These are phyloP conservation scores for Oreochromis spilurus DNA, from an alignment of 2,113 vertebrate genomes.

Conservation along the genomic window DNA sequence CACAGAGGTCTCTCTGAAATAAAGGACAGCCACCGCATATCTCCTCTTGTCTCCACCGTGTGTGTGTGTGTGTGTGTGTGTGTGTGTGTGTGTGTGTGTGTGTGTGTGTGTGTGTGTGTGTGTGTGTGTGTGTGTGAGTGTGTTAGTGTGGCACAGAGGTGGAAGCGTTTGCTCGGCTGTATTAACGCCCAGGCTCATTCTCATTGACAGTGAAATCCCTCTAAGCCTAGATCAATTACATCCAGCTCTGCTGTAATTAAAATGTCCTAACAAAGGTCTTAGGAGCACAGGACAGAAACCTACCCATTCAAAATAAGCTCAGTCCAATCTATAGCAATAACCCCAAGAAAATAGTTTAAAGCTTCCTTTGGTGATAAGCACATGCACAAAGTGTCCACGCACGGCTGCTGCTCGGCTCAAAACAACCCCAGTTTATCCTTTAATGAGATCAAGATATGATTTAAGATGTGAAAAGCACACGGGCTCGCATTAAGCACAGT, in stretches of 20 bases:
- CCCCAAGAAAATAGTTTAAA: slow-evolving; percentile 26
- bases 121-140: background rate
- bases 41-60: background rate
- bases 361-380: slow-evolving; percentile 9
- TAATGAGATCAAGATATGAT: slow-evolving; percentile 19
- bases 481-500: background rate
- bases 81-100: background rate
- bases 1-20: slow-evolving; percentile 14
- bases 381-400: background rate
- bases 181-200: slow-evolving; percentile 65
- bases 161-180: slow-evolving; percentile 56
- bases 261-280: slow-evolving; percentile 73
- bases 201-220: slow-evolving; percentile 71
- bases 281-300: slow-evolving; percentile 57
- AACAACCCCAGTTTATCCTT: background rate
- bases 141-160: slow-evolving; percentile 38
- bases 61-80: background rate
- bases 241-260: slow-evolving; percentile 74
- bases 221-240: slow-evolving; percentile 75
- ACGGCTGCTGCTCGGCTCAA: background rate
- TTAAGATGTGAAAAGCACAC: background rate
- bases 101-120: background rate
- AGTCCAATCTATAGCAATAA: slow-evolving; percentile 44
- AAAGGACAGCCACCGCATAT: slow-evolving; percentile 7
- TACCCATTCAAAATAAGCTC: slow-evolving; percentile 47